Percentiles rank a stretch among this genome's conserved stretches.
Conservation (phyloP, 2,888 invertebrate species). For the Sisyra terminalis region DNA sequence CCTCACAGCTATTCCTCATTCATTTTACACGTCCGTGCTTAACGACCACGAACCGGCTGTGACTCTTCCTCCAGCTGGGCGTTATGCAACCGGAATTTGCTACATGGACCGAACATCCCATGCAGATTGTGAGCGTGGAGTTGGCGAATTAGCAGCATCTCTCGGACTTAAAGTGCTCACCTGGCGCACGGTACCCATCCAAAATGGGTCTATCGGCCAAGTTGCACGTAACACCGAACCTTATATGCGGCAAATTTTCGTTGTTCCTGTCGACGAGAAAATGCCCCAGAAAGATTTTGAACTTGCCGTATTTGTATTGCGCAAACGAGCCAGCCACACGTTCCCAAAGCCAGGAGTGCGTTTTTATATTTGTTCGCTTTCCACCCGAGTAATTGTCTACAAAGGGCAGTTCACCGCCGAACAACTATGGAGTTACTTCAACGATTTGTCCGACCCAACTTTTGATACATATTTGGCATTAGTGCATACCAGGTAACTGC, state of each 20-base stretch:
- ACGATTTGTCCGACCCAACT: constrained; percentile 49
- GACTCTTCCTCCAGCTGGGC: constrained; percentile 69
- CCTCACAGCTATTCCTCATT: constrained; percentile 90
- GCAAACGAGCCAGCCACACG: constrained; percentile 84
- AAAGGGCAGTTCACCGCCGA: constrained; percentile 95
- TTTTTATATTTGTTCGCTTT: constrained; percentile 94
- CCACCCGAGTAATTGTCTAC: constrained; percentile 81
- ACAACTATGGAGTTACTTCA: constrained; percentile 72
- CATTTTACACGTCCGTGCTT: constrained; percentile 71
- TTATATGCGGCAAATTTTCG: constrained; percentile 77
- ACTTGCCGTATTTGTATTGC: constrained; percentile 51
- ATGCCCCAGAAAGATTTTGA: constrained; percentile 22
- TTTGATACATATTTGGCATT: constrained; percentile 91
- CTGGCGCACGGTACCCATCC: constrained; percentile 89
- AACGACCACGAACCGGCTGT: constrained; percentile 23
- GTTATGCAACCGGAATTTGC: constrained; percentile 93
- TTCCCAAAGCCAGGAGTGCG: constrained; percentile 72
- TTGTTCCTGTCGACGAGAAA: constrained; percentile 16
- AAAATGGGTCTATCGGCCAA: constrained; percentile 69
- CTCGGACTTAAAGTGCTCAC: constrained; percentile 69
- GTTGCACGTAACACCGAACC: constrained; percentile 93
- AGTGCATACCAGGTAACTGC: constrained; percentile 57
- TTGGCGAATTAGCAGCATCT: constrained; percentile 63
- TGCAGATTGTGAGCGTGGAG: constrained; percentile 62
- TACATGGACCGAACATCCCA: constrained; percentile 79